Evolutionary conservation across 2,888 invertebrate genomes (phyloP).

Genomic region (Molorchus minor): DNA sequence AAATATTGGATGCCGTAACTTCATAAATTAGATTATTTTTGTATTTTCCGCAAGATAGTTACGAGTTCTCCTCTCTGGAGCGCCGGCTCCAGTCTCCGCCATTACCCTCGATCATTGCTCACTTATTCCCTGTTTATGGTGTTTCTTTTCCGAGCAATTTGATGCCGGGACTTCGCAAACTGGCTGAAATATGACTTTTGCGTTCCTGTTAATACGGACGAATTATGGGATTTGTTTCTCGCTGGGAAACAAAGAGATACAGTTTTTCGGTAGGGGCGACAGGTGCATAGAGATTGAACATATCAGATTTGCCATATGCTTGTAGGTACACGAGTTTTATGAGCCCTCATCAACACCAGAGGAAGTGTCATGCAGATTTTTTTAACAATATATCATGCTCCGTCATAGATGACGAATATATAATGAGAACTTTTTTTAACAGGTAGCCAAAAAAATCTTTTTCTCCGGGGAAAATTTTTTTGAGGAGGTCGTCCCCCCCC

Average conservation of each 20-base stretch:
- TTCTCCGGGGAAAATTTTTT: no score
- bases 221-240: conserved; percentile 9
- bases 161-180: conserved; percentile 55
- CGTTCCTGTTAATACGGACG: conserved; percentile 6
- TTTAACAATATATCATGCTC: no score
- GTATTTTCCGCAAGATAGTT: conserved; percentile 48
- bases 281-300: no score
- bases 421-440: no score
- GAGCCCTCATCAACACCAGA: no score
- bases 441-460: no score
- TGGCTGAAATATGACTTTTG: conserved; percentile 61
- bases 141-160: conserved; percentile 60
- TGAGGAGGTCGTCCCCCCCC: no score
- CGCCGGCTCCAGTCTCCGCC: conserved; percentile 53
- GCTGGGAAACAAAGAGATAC: background rate
- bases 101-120: conserved; percentile 58
- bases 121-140: conserved; percentile 57
- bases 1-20: conserved; percentile 47
- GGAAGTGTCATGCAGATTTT: no score
- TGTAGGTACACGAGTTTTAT: no score
- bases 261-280: no score
- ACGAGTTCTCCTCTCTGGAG: conserved; percentile 39
- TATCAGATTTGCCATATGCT: no score
- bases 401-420: no score
- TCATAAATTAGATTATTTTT: conserved; percentile 56